Percentiles rank a stretch among this genome's conserved stretches.
Evolutionary conservation across 53 echinoderm and acorn worm species (phyloP).

Genomic region (Holothuria scabra): DNA sequence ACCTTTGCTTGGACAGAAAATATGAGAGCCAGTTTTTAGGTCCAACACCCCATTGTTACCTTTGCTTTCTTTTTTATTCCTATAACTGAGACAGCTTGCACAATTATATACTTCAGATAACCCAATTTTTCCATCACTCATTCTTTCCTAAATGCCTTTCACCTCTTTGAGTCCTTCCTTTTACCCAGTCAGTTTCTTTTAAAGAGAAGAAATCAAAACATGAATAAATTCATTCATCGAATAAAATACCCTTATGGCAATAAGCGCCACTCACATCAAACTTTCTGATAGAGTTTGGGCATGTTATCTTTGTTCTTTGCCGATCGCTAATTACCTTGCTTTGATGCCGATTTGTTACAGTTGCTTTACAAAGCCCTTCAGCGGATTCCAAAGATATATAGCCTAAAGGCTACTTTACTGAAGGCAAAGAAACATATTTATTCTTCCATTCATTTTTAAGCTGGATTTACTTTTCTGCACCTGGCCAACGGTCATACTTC

Average conservation of each 20-base stretch:
- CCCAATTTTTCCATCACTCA: slow-evolving; percentile 13
- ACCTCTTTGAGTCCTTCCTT: not conserved
- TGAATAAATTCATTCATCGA: not conserved
- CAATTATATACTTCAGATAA: not conserved
- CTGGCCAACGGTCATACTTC: slow-evolving; percentile 27
- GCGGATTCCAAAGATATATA: slow-evolving; percentile 4
- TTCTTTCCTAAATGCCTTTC: slow-evolving; percentile 7
- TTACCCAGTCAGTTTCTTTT: not conserved
- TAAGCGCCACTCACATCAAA: slow-evolving; percentile 12
- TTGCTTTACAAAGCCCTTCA: slow-evolving; percentile 29
- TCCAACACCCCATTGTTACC: too few species aligned
- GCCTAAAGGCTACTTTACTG: not conserved
- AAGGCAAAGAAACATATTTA: slow-evolving; percentile 44
- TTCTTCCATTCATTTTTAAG: not conserved
- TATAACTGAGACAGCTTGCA: not conserved
- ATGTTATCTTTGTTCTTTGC: slow-evolving; percentile 34
- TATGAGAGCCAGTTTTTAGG: too few species aligned
- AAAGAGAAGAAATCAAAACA: slow-evolving; percentile 25
- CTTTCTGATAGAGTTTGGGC: too few species aligned
- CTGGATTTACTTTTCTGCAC: slow-evolving; percentile 1
- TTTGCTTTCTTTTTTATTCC: too few species aligned
- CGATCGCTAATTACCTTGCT: slow-evolving; percentile 14
- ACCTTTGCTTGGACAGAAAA: too few species aligned
- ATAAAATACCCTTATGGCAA: not conserved
- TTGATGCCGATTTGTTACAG: slow-evolving; percentile 31